A percentile compares a stretch with the other conserved stretches of the same genome.
phyloP scores from a whole-genome alignment of 2,888 invertebrate species.

The Aromia moschata region DNA sequence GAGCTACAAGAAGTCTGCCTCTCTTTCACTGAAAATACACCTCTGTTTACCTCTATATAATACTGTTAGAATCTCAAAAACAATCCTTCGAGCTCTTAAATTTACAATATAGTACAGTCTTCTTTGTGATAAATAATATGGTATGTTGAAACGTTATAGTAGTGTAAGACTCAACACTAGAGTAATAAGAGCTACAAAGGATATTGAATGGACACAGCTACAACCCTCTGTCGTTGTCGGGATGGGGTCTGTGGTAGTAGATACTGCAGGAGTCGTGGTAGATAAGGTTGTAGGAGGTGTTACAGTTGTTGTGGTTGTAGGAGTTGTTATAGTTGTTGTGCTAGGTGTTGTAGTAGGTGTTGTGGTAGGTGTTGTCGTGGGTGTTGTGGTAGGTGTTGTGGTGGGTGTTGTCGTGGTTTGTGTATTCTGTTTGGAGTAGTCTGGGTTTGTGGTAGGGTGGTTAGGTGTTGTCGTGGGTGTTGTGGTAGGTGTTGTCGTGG shows the following conservation, averaged over 20 bases:
- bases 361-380: background rate
- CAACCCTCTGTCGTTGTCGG: background rate
- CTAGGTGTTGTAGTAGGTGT: background rate
- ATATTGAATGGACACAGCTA: background rate
- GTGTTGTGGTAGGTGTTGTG: background rate
- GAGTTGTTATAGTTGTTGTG: background rate
- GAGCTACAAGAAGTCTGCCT: too few species aligned
- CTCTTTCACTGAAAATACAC: too few species aligned
- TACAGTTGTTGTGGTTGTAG: background rate
- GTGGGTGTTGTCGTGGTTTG: background rate
- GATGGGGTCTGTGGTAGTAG: background rate
- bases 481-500: background rate
- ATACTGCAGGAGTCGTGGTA: background rate
- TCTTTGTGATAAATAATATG: too few species aligned
- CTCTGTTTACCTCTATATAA: too few species aligned
- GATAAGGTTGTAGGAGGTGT: background rate
- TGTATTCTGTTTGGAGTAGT: too few species aligned
- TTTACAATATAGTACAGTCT: too few species aligned
- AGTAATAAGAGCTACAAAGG: background rate
- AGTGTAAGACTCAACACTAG: background rate
- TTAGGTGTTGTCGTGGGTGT: background rate
- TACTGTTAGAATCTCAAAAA: too few species aligned
- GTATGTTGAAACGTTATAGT: too few species aligned
- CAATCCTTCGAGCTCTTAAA: too few species aligned
- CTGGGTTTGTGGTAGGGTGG: background rate